Base-by-base conservation (phyloP, 2,797 vertebrate genomes). In the Enteromius afrohamiltoni region DNA sequence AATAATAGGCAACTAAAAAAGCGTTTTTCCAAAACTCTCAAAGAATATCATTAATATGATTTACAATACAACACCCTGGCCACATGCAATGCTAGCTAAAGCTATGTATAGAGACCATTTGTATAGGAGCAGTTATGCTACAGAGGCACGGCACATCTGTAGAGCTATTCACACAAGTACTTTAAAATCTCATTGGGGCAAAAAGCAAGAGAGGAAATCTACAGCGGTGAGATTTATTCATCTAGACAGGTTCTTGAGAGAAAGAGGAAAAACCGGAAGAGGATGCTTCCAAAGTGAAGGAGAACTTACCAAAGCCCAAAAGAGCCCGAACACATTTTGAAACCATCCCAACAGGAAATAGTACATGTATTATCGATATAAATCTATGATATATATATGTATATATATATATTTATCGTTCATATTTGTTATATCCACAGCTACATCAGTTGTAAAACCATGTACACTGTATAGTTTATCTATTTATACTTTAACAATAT, bases 291-390 rank as follows among this genome's bases (percentile, higher is more conserved):
- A 85, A 77, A 87, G 45, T 53, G 73, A 85, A 76, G 73, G 70
- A 82, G 86, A 88, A 88, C 89, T 84, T 84, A 80, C 82, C 86
- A 81, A 73, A 90, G 89, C 86, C 86, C 85, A n/a, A 51, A 79
- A 75, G 84, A 62, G 89, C 87, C 87, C 85, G 55, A 87, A 80
- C 88, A 73, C 90, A 90, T 89, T 90, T 92, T 91, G 84, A 92
- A 93, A 92, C 87, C 21, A 70, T 89, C 90, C 91, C 92, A 91
- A 90, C 92, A 83, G 87, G 86, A 80, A 89, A 85, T 86, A 86
- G 84, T 86, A 90, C 85, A 86, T 85, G 60, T 89, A 84, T 88
- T 83, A 89, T 90, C 80, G 80, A 91, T 91, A 91, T 86, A 90
- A 89, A 88, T 92, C 83, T 91, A 31, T 29, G 16, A 16, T 64